A percentile compares a stretch with the other conserved stretches of the same genome.
phyloP scores from a whole-genome alignment of 2,797 vertebrate species.

The Delichon dasypus region DNA sequence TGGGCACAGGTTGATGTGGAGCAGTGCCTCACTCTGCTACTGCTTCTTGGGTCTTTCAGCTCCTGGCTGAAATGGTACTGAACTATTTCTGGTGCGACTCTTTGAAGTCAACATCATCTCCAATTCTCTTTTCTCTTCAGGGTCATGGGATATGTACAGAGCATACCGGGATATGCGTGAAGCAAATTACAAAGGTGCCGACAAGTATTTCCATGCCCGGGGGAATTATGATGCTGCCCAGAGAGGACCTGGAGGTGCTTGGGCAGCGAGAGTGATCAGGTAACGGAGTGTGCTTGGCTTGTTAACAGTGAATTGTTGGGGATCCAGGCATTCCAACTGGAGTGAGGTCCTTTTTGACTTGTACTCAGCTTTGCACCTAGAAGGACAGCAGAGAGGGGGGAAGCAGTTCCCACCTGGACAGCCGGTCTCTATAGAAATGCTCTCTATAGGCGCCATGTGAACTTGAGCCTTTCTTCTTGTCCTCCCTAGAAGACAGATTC shows the following conservation, averaged over 20 bases:
- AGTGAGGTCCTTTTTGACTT: background rate
- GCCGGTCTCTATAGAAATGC: rapidly evolving
- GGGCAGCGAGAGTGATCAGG: slow-evolving; percentile 59
- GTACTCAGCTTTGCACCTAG: background rate
- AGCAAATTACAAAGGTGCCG: background rate
- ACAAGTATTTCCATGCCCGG: slow-evolving; percentile 70
- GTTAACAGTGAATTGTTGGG: background rate
- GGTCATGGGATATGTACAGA: slow-evolving; percentile 5
- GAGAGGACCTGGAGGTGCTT: slow-evolving; percentile 55
- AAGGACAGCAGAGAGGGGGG: background rate
- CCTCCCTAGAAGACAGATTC: background rate
- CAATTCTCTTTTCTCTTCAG: background rate
- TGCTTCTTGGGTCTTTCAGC: background rate
- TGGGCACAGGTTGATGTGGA: background rate
- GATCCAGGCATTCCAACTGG: too few relatives aligned
- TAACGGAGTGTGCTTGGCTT: background rate
- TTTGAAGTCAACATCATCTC: background rate
- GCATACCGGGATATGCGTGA: slow-evolving; percentile 44
- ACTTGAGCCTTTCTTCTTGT: background rate
- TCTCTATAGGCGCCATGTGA: background rate
- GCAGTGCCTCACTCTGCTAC: background rate
- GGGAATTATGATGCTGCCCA: slow-evolving; percentile 58
- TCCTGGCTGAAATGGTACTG: background rate
- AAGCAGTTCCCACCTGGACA: background rate
- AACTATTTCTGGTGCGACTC: background rate